Evolutionary conservation across 2,113 vertebrate species (phyloP).

Genomic region (Taxidea taxus): DNA sequence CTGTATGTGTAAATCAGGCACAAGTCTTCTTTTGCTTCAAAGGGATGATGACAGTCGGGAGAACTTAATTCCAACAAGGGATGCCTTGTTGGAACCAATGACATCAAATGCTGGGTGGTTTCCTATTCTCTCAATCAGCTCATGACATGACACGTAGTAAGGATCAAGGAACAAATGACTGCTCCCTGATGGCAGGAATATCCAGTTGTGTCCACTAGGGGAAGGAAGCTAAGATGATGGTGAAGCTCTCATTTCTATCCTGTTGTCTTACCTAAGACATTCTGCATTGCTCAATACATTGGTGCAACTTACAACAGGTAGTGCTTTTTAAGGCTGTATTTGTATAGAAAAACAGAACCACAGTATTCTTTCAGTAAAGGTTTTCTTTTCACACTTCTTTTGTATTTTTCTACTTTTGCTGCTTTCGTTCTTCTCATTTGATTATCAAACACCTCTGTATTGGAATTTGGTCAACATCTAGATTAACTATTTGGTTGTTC

Average conservation of each 20-base stretch:
- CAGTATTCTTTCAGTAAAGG: background rate
- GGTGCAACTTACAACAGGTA: background rate
- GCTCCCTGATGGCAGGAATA: background rate
- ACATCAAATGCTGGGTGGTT: background rate
- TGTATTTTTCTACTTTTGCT: background rate
- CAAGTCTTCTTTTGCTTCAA: background rate
- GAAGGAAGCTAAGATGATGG: background rate
- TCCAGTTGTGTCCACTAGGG: background rate
- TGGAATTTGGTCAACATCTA: background rate
- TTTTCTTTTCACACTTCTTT: background rate
- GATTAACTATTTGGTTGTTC: background rate
- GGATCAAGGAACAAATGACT: background rate
- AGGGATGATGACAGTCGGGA: background rate
- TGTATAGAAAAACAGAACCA: background rate
- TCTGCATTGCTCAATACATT: background rate
- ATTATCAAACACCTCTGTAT: background rate
- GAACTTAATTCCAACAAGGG: background rate
- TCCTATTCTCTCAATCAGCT: background rate
- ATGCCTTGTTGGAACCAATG: background rate
- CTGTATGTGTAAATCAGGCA: background rate
- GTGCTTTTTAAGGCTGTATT: background rate
- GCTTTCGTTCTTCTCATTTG: background rate
- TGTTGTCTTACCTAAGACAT: background rate
- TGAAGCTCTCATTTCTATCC: background rate
- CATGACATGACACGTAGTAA: background rate